Base-by-base conservation (phyloP, 1,140 invertebrate genomes). In the Papilio dardanus region DNA sequence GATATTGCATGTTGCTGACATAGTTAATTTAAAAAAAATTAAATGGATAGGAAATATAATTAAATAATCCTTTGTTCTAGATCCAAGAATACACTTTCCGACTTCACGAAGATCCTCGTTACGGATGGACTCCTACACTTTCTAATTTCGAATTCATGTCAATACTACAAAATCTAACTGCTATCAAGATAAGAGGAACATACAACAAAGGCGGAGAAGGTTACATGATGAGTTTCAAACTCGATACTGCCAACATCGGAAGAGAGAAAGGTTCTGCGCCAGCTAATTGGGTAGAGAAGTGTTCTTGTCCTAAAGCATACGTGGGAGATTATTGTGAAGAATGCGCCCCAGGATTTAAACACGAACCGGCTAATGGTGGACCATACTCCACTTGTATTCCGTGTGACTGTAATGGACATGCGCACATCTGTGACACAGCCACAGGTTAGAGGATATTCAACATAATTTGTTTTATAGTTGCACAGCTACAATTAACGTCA, bases 261-360 rank as follows among this genome's bases (percentile, higher is more conserved):
- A 96, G 96, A 3, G 96, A 97, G 50, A 96, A 96, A 7, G 96
- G 97, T n/a, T 97, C 97, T 1, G 94, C 95, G 1, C 94, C 96
- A 0, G 98, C 98, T 0, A 95, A 96, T 67, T 99, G 98, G 98
- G 96, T 99, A 6, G 99, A 99, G 91, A 96, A 96, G 82, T 99
- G 99, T 88, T 96, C 96, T 8, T 99, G 99, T 92, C 98, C 98
- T 0, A 95, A 96, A 75, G 98, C 98, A 0, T 99, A 99, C 83
- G 95, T 97, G 0, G 97, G 99, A 0, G 98, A 99, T 91, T 99
- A 98, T 92, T 99, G 99, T 87, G 99, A 99, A 93, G 98, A 98
- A 0, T 99, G 99, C 89, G 97, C 97, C 0, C 97, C 98, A 0
- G 98, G 98, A 0, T 99, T 96, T 84, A 96, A 98, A 46, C 98